Percentiles rank a stretch among this genome's conserved stretches.
Conservation (phyloP, 2,888 invertebrate species). For the Sinopyrophorus schimmeli region DNA sequence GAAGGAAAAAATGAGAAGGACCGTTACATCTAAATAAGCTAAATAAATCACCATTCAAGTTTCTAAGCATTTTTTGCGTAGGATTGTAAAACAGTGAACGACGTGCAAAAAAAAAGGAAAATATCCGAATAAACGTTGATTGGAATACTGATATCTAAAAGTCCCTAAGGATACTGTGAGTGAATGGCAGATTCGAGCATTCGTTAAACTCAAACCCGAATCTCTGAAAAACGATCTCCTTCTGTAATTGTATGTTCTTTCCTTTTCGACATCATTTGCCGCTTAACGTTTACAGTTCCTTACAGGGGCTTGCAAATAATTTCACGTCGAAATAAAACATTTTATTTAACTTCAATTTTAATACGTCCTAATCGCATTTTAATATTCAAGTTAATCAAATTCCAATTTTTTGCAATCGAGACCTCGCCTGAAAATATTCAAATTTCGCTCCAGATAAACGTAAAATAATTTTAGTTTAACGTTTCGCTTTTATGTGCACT, state of each 20-base stretch:
- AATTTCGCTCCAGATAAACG: too few species aligned
- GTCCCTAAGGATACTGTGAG: slow-evolving; percentile 14
- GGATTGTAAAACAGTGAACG: slow-evolving; percentile 19
- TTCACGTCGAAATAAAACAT: too few species aligned
- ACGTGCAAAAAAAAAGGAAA: slow-evolving; percentile 10
- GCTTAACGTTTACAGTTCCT: neutral
- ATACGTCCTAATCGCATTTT: too few species aligned
- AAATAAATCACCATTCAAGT: slow-evolving; percentile 22
- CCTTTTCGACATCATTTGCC: neutral
- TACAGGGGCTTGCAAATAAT: too few species aligned
- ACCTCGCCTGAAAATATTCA: too few species aligned
- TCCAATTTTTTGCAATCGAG: too few species aligned
- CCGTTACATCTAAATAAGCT: slow-evolving; percentile 18
- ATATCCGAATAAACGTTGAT: slow-evolving; percentile 17
- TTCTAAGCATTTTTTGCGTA: slow-evolving; percentile 11
- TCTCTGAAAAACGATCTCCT: slow-evolving; percentile 16
- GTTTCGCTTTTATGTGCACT: too few species aligned
- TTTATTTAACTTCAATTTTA: too few species aligned
- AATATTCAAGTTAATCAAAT: too few species aligned
- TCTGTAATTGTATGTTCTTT: slow-evolving; percentile 7
- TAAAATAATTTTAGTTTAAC: too few species aligned
- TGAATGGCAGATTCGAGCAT: slow-evolving; percentile 16
- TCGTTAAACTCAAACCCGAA: slow-evolving; percentile 11
- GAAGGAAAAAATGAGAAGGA: slow-evolving; percentile 1
- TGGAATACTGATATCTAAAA: slow-evolving; percentile 20